phyloP scores from a whole-genome alignment of 2,797 vertebrate genomes.

The Huso huso region DNA sequence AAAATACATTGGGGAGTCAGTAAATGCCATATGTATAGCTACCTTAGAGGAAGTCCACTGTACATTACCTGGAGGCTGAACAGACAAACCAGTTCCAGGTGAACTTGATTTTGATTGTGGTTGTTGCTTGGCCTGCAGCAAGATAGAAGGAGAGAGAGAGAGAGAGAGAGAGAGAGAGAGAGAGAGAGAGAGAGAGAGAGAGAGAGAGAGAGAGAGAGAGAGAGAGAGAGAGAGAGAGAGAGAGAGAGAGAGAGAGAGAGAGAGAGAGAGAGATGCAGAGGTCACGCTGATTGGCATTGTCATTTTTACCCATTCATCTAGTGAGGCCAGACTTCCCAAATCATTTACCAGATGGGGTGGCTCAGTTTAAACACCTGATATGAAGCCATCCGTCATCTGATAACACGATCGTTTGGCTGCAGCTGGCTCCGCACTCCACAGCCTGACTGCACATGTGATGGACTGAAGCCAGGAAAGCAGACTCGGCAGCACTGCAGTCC shows the following conservation, averaged over 20 bases:
- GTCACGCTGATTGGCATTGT: slow-evolving; percentile 64
- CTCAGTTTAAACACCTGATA: slow-evolving; percentile 83
- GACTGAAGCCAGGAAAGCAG: slow-evolving; percentile 77
- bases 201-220: background rate
- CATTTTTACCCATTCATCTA: slow-evolving; percentile 64
- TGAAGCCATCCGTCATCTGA: slow-evolving; percentile 97
- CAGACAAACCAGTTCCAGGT: too few relatives aligned
- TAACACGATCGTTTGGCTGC: slow-evolving; percentile 79
- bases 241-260: slow-evolving; percentile 25
- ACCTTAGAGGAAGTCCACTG: too few relatives aligned
- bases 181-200: background rate
- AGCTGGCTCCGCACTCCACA: slow-evolving; percentile 75
- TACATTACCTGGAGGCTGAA: too few relatives aligned
- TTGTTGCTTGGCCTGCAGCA: background rate
- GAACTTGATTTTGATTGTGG: background rate
- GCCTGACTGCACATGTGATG: slow-evolving; percentile 86
- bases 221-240: slow-evolving; percentile 35
- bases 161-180: background rate
- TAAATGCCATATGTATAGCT: too few relatives aligned
- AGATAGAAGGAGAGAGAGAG: background rate
- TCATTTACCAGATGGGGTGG: slow-evolving; percentile 71
- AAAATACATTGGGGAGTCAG: too few relatives aligned
- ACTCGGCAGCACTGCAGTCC: slow-evolving; percentile 56
- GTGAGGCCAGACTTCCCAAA: slow-evolving; percentile 59
- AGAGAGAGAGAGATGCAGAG: slow-evolving; percentile 52